phyloP scores from a whole-genome alignment of 2,113 vertebrate genomes.

The Geococcyx californianus region DNA sequence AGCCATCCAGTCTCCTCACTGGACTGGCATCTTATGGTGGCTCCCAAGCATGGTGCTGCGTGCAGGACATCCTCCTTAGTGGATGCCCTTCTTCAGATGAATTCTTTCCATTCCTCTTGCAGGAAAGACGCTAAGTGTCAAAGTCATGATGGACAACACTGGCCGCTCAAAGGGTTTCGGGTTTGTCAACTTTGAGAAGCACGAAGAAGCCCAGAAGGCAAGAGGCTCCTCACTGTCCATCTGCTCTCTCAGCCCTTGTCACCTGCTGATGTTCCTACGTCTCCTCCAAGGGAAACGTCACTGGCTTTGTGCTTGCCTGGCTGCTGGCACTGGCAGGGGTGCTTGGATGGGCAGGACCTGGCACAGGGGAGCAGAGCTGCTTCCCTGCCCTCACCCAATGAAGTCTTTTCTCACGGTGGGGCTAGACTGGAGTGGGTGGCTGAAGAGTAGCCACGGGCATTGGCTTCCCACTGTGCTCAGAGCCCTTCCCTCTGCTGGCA shows the following conservation, averaged over 20 bases:
- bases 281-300: rapidly evolving
- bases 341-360: background rate
- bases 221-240: background rate
- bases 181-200: slow-evolving; percentile 93
- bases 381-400: background rate
- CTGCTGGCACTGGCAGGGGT: background rate
- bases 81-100: rapidly evolving
- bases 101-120: background rate
- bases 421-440: background rate
- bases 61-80: rapidly evolving
- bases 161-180: slow-evolving; percentile 91
- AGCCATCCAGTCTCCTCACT: rapidly evolving
- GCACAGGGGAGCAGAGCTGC: background rate
- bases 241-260: background rate
- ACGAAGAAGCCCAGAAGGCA: slow-evolving; percentile 95
- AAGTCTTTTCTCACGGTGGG: background rate
- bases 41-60: rapidly evolving
- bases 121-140: slow-evolving; percentile 92
- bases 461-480: background rate
- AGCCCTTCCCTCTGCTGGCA: slow-evolving; percentile 9
- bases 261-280: background rate
- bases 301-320: rapidly evolving
- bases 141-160: slow-evolving; percentile 89
- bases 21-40: background rate
- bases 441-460: background rate